Evolutionary conservation across 2,113 vertebrate species (phyloP).

Genomic region (Megaceryle torquata): DNA sequence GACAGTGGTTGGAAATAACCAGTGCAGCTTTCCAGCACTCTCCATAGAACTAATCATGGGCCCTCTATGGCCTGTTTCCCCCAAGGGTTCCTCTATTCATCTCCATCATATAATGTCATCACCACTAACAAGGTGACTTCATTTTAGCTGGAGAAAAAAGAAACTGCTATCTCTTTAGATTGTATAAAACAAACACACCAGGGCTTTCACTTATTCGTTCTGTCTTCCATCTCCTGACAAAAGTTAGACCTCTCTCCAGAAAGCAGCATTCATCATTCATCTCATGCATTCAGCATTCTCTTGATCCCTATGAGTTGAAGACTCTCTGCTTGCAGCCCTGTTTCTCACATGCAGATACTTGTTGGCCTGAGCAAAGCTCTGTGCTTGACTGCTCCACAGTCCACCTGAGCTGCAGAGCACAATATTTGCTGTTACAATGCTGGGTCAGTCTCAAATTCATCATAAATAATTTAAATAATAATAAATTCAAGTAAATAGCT

Average conservation of each 20-base stretch:
- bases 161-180: neutral
- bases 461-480: no score
- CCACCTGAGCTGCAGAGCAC: neutral
- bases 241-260: neutral
- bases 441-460: neutral
- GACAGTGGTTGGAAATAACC: neutral
- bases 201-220: neutral
- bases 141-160: neutral
- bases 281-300: neutral
- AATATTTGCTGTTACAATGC: neutral
- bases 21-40: neutral
- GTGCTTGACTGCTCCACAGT: neutral
- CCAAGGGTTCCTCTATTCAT: neutral
- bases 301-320: neutral
- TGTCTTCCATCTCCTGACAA: neutral
- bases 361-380: neutral
- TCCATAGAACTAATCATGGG: neutral
- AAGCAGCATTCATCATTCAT: neutral
- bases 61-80: neutral
- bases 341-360: neutral
- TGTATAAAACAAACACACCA: neutral
- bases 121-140: neutral
- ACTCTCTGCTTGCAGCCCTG: neutral
- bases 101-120: neutral
- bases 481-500: neutral